Percentiles rank a stretch among this genome's conserved stretches.
Conservation (phyloP, 1,140 invertebrate species). For the Copidosoma floridanum region DNA sequence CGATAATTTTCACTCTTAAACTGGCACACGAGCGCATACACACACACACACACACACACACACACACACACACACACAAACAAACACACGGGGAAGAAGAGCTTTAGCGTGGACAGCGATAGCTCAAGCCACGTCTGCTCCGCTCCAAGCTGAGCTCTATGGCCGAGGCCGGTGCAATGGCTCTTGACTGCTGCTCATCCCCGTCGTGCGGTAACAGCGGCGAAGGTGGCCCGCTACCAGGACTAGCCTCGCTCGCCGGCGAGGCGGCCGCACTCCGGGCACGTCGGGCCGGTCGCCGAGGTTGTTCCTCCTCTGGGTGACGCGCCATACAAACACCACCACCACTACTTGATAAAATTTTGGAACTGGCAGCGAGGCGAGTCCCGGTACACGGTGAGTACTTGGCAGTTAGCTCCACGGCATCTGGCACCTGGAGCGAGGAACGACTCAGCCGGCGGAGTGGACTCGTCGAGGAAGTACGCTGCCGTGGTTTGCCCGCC, state of each 20-base stretch:
- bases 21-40: no score
- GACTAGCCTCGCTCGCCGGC: background rate
- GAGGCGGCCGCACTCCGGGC: no score
- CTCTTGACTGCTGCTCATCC: background rate
- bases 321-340: conserved; percentile 34
- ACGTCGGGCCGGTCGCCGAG: conserved; percentile 29
- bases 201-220: conserved; percentile 25
- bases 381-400: conserved; percentile 55
- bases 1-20: no score
- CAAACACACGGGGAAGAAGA: no score
- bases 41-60: no score
- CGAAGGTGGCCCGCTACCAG: conserved; percentile 45
- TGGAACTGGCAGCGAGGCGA: conserved; percentile 51
- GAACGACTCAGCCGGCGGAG: conserved; percentile 48
- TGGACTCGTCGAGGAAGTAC: conserved; percentile 38
- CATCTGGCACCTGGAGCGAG: conserved; percentile 42
- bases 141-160: conserved; percentile 8
- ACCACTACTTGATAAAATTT: conserved; percentile 47
- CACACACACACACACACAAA: no score
- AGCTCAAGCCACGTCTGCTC: background rate
- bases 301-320: conserved; percentile 44
- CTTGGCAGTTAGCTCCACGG: conserved; percentile 25
- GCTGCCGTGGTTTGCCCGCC: conserved; percentile 23
- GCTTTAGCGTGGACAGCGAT: conserved; percentile 9
- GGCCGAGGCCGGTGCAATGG: background rate